Conservation (phyloP, 2,888 invertebrate species). For the Caenorhabditis panamensis region DNA sequence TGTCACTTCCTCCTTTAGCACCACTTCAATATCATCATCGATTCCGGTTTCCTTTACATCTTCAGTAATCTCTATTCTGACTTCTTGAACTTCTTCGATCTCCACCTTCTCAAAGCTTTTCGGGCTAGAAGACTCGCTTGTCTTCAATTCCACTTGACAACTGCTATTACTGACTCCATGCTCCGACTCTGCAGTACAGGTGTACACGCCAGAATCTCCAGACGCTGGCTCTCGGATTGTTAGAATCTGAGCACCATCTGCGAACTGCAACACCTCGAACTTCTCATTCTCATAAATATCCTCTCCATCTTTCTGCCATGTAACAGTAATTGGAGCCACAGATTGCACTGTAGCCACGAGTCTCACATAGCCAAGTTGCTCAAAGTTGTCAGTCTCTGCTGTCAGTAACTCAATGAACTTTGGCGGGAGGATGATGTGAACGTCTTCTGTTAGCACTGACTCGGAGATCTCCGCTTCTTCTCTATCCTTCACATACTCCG, state of each 20-base stretch:
- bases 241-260: constrained; percentile 72
- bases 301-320: constrained; percentile 69
- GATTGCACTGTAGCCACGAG: constrained; percentile 69
- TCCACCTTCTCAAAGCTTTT: constrained; percentile 48
- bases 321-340: constrained; percentile 63
- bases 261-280: constrained; percentile 70
- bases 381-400: constrained; percentile 68
- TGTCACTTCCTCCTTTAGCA: constrained; percentile 52
- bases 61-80: not conserved
- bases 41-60: constrained; percentile 59
- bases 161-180: constrained; percentile 71
- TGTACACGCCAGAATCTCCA: constrained; percentile 70
- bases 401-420: constrained; percentile 69
- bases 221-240: constrained; percentile 62
- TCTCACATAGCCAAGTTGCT: constrained; percentile 66
- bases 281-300: constrained; percentile 63
- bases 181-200: constrained; percentile 72
- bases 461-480: constrained; percentile 71
- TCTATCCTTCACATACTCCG: constrained; percentile 62
- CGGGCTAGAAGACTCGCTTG: constrained; percentile 33
- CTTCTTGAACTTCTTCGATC: not conserved
- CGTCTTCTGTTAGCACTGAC: constrained; percentile 59
- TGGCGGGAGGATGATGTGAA: constrained; percentile 68
- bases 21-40: constrained; percentile 61
- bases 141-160: constrained; percentile 62